Evolutionary conservation across 1,140 invertebrate species (phyloP).

Genomic region (Teleopsis dalmanni): DNA sequence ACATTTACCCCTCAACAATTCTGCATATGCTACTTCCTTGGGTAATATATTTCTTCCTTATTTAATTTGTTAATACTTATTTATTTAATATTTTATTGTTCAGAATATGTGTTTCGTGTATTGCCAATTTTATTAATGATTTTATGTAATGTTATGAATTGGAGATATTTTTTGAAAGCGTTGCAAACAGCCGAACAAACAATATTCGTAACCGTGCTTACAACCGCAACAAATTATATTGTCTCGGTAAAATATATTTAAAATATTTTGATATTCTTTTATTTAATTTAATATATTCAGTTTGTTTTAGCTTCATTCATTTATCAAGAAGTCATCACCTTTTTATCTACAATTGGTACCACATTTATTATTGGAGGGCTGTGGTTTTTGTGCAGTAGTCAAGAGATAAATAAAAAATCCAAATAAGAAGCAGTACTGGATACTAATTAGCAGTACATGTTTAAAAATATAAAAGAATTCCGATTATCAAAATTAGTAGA

Average conservation of each 20-base stretch:
- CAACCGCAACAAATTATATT: constrained; percentile 52
- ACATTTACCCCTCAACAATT: background rate
- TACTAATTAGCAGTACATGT: too few relatives aligned
- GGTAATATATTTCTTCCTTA: background rate
- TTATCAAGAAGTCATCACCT: constrained; percentile 25
- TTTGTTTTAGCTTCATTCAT: constrained; percentile 29
- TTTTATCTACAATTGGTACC: constrained; percentile 25
- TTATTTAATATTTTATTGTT: background rate
- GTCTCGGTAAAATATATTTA: constrained; percentile 46
- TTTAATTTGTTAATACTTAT: background rate
- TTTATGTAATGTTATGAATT: constrained; percentile 49
- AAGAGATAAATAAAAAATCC: background rate
- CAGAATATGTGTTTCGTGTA: too few relatives aligned
- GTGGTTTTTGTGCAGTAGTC: constrained; percentile 29
- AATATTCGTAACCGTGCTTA: constrained; percentile 49
- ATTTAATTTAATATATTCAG: constrained; percentile 11
- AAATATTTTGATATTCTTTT: background rate
- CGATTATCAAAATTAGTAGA: too few relatives aligned
- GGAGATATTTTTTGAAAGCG: constrained; percentile 52
- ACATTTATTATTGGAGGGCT: constrained; percentile 28
- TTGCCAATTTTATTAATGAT: constrained; percentile 47
- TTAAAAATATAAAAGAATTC: too few relatives aligned
- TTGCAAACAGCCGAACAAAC: constrained; percentile 49
- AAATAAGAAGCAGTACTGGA: background rate
- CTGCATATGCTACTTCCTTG: background rate